Conservation (phyloP, 2,888 invertebrate genomes). For the Papilio demoleus region DNA sequence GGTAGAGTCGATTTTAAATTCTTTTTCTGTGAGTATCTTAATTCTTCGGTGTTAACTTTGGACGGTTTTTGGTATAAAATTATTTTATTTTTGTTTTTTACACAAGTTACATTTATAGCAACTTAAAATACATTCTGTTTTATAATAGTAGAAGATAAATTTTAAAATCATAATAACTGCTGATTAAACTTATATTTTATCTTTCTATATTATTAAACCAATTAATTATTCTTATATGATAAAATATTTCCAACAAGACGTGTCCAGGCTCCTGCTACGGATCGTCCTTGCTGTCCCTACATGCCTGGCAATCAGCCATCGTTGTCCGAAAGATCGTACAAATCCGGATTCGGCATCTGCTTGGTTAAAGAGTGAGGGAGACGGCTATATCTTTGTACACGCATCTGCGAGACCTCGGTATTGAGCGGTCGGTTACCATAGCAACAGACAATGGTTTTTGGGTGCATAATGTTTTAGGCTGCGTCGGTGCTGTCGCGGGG, state of each 20-base stretch:
- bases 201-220: constrained; percentile 1
- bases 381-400: constrained; percentile 72
- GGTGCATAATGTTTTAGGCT: constrained; percentile 84
- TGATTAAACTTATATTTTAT: too few relatives aligned
- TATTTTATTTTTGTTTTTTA: too few relatives aligned
- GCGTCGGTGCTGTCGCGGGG: constrained; percentile 67
- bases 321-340: constrained; percentile 60
- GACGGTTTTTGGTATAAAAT: background rate
- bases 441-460: constrained; percentile 84
- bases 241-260: constrained; percentile 74
- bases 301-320: constrained; percentile 76
- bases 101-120: too few relatives aligned
- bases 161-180: too few relatives aligned
- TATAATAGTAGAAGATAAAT: too few relatives aligned
- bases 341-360: constrained; percentile 72
- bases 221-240: constrained; percentile 60
- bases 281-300: constrained; percentile 72
- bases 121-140: too few relatives aligned
- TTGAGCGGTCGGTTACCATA: constrained; percentile 81
- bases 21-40: background rate
- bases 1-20: background rate
- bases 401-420: constrained; percentile 68
- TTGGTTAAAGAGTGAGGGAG: constrained; percentile 75
- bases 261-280: constrained; percentile 52
- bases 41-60: background rate